phyloP scores from a whole-genome alignment of 2,888 invertebrate species.

The Ennomos quercinarius region DNA sequence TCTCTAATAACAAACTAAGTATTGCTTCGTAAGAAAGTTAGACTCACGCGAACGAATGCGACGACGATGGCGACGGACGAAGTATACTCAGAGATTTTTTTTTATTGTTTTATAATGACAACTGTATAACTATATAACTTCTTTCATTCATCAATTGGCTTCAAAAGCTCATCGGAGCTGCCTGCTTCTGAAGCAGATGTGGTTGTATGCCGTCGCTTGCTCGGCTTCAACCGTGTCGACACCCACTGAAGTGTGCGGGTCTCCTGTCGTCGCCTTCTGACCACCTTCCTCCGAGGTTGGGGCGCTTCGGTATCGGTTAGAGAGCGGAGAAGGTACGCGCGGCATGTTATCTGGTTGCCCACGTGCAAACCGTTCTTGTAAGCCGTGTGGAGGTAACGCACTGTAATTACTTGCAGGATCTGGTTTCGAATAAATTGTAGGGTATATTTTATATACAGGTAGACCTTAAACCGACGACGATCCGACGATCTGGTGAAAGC shows the following conservation, averaged over 20 bases:
- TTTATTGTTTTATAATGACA: too few relatives aligned
- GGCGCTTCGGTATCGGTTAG: slow-evolving; percentile 57
- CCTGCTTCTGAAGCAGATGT: slow-evolving; percentile 65
- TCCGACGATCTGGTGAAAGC: too few relatives aligned
- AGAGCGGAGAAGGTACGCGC: slow-evolving; percentile 72
- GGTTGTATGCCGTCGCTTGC: slow-evolving; percentile 46
- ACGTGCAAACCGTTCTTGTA: slow-evolving; percentile 73
- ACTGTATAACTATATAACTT: too few relatives aligned
- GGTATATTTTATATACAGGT: too few relatives aligned
- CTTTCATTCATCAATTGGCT: slow-evolving; percentile 70
- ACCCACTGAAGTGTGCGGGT: slow-evolving; percentile 73
- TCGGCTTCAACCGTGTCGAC: slow-evolving; percentile 52
- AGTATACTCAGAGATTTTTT: too few relatives aligned
- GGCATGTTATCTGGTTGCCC: slow-evolving; percentile 69
- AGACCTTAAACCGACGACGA: too few relatives aligned
- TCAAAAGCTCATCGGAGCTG: slow-evolving; percentile 73
- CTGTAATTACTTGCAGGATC: slow-evolving; percentile 74
- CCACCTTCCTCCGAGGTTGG: slow-evolving; percentile 52
- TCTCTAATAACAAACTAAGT: too few relatives aligned
- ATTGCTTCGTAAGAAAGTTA: too few relatives aligned
- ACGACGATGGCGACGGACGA: too few relatives aligned
- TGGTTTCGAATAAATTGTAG: slow-evolving; percentile 39
- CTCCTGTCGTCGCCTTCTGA: slow-evolving; percentile 56
- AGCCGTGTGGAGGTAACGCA: slow-evolving; percentile 76
- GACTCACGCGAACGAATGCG: too few relatives aligned